phyloP scores from a whole-genome alignment of 2,888 invertebrate genomes.

The Synanthedon andrenaeformis region DNA sequence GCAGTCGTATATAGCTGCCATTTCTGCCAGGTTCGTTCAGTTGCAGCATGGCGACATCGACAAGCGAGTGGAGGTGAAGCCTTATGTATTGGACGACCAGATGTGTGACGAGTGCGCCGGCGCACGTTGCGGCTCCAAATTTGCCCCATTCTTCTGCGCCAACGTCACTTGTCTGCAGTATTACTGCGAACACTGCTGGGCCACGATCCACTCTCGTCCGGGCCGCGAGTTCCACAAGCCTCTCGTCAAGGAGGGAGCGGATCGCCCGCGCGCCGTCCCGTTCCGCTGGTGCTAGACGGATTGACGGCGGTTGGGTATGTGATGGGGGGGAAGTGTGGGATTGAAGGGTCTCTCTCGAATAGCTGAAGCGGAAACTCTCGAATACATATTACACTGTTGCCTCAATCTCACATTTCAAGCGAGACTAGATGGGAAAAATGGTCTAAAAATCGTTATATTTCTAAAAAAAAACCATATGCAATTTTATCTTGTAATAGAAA shows the following conservation, averaged over 20 bases:
- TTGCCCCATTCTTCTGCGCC: slow-evolving; percentile 99
- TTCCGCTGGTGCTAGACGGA: slow-evolving; percentile 93
- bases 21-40: slow-evolving; percentile 98
- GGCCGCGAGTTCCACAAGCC: slow-evolving; percentile 99
- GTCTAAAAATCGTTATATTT: too few species aligned
- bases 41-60: slow-evolving; percentile 98
- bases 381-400: too few species aligned
- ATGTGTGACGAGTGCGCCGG: slow-evolving; percentile 99
- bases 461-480: too few species aligned
- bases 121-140: slow-evolving; percentile 96
- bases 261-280: slow-evolving; percentile 94
- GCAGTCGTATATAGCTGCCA: slow-evolving; percentile 98
- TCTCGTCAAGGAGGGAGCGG: slow-evolving; percentile 98
- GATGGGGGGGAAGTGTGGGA: neutral
- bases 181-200: slow-evolving; percentile 99
- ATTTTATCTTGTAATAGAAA: too few species aligned
- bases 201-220: slow-evolving; percentile 96
- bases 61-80: slow-evolving; percentile 97
- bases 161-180: slow-evolving; percentile 99
- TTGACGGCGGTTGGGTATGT: neutral
- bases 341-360: neutral
- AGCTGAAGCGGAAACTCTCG: too few species aligned
- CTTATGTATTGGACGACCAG: slow-evolving; percentile 99
- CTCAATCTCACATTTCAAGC: too few species aligned
- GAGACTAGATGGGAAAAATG: too few species aligned